Conservation (phyloP, 2,113 vertebrate genomes). For the Siniperca chuatsi region DNA sequence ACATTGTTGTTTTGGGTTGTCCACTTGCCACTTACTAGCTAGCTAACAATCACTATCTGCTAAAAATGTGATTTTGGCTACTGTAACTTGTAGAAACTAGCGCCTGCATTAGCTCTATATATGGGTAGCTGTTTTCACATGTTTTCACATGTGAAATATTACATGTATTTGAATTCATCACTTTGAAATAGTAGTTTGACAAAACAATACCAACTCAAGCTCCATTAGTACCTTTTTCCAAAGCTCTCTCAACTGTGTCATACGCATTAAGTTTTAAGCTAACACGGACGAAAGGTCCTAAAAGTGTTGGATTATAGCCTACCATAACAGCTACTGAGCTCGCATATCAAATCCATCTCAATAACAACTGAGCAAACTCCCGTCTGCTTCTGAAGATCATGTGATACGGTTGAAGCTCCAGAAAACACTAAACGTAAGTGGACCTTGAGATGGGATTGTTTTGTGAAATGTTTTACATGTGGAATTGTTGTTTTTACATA, state of each 20-base stretch:
- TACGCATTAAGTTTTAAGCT: background rate
- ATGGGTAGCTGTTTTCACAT: too few species aligned
- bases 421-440: too few species aligned
- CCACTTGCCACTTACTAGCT: background rate
- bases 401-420: too few species aligned
- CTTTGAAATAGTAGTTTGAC: background rate
- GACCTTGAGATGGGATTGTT: too few species aligned
- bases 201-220: background rate
- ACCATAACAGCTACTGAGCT: conserved; percentile 10
- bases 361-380: background rate
- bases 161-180: background rate
- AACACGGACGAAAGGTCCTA: background rate
- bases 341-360: conserved; percentile 8
- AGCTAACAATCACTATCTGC: background rate
- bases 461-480: too few species aligned
- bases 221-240: background rate
- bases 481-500: too few species aligned
- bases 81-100: background rate
- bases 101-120: background rate
- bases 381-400: too few species aligned
- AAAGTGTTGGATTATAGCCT: conserved; percentile 7
- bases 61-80: background rate
- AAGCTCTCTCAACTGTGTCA: background rate
- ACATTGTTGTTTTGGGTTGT: background rate
- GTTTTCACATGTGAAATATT: background rate